Conservation (phyloP, 2,888 invertebrate species). For the Thecophora atra region DNA sequence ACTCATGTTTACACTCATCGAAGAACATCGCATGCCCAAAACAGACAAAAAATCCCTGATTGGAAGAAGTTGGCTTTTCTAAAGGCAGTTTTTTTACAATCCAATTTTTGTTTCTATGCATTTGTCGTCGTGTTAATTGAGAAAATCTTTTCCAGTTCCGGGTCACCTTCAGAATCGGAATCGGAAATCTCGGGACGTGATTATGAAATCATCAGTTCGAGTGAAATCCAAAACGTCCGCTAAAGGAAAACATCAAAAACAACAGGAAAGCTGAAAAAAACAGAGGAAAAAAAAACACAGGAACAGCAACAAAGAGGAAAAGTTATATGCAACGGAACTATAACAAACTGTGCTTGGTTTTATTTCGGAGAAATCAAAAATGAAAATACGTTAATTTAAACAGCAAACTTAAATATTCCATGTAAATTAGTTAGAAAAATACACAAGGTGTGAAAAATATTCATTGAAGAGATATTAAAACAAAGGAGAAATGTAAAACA, state of each 20-base stretch:
- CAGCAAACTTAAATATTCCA: conserved; percentile 35
- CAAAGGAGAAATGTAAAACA: conserved; percentile 14
- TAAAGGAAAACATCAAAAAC: conserved; percentile 32
- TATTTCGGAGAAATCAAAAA: neutral
- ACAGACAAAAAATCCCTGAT: neutral
- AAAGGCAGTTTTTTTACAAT: too few relatives aligned
- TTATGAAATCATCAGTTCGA: conserved; percentile 86
- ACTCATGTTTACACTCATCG: neutral
- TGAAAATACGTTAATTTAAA: conserved; percentile 7
- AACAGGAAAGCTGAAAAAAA: conserved; percentile 13
- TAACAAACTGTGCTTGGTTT: too few relatives aligned
- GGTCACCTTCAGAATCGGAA: conserved; percentile 77
- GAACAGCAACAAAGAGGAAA: neutral
- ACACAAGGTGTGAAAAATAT: neutral
- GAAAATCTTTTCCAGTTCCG: conserved; percentile 53
- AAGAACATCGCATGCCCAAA: too few relatives aligned
- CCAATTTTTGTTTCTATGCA: too few relatives aligned
- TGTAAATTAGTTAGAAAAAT: conserved; percentile 38
- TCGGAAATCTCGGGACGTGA: conserved; percentile 85
- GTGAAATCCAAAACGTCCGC: conserved; percentile 69
- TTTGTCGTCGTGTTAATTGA: neutral
- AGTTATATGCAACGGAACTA: too few relatives aligned
- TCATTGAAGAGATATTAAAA: conserved; percentile 23
- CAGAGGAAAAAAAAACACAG: neutral
- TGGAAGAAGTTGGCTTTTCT: neutral